Evolutionary conservation across 1,140 invertebrate genomes (phyloP), one percentile per base, ranked within the genome.

Genomic region (Drosophila simulans): DNA sequence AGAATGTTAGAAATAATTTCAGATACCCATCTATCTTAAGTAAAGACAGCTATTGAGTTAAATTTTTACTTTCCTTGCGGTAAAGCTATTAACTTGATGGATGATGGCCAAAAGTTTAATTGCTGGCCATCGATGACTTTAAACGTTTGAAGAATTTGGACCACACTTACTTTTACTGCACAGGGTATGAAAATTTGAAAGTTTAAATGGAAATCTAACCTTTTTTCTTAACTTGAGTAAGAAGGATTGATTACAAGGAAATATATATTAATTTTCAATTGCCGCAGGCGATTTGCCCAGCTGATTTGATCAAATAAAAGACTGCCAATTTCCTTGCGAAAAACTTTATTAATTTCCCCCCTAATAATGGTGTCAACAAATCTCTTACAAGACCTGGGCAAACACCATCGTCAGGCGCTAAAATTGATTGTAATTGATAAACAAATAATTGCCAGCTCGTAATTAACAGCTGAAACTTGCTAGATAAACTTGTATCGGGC

Each of bases 391-490:
- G 31, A 35, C n/a, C 27, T n/a, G 0, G n/a, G 13, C 25, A 54
- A 25, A 11, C 22, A 22, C 12, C 49, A 31, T 40, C 10, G 48
- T 69, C 20, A 40, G 20, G 10, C n/a, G 10, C 35, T 22, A 15
- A 46, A 57, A 42, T 17, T 69, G 45, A 70, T 43, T 40, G 37
- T 20, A 57, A 56, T 70, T 27, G 51, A 25, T 37, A 27, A 34
- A 22, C 68, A 70, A 70, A 70, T 49, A 57, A 70, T 49, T 11
- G 20, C 35, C 35, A 70, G 13, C 15, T 57, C 53, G 25, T 57
- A 70, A 70, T 70, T 70, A 48, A 22, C 52, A 34, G 20, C 64
- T n/a, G n/a, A 46, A 70, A 68, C 27, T 70, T 42, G 51, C 52
- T 55, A 25, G 57, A 49, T 70, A 49, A 49, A 70, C 35, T 65